Evolutionary conservation across 2,797 vertebrate species (phyloP), one percentile per base, ranked within the genome.

Genomic region (Borostomias antarcticus): DNA sequence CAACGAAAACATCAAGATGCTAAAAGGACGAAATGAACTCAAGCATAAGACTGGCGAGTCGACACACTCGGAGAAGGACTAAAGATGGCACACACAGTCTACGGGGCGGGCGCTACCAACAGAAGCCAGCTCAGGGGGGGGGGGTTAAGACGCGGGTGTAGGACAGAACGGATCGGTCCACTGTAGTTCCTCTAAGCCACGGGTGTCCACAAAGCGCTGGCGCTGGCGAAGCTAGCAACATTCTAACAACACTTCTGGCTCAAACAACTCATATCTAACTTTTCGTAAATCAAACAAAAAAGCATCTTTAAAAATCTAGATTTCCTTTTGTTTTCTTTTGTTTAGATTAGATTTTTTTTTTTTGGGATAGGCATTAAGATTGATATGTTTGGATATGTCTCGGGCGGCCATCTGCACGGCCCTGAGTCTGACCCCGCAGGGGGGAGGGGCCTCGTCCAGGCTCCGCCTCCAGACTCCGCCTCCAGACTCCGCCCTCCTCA

Each of bases 311-410:
- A 77, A 89, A 90, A 89, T 89, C 86, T 87, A 84, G 80, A 88
- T 69, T 80, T 69, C 72, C 73, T 75, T 81, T 66, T 58, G 40
- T 33, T 48, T 76, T 75, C 59, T 79, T 79, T 23, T 56, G 64
- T n/a, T n/a, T n/a, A n/a, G n/a, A n/a, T n/a, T n/a, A n/a, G n/a
- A n/a, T n/a, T n/a, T 79, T 74, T 78, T 66, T 74, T 84, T 77
- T 85, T 72, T 61, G 13, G 59, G 35, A 29, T 82, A 88, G 85
- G 89, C 89, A 86, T 91, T 91, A 71, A 43, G 9, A 74, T 89
- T 93, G 91, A 93, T 92, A 92, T 93, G 92, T 93, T 88, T 81
- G 84, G 62, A 76, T 78, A 73, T 72, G 40, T 84, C 82, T 84
- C n/a, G n/a, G n/a, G n/a, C n/a, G n/a, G n/a, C n/a, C n/a, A n/a